Evolutionary conservation across 1,140 invertebrate genomes (phyloP).

Genomic region (Lanistes nyassanus): DNA sequence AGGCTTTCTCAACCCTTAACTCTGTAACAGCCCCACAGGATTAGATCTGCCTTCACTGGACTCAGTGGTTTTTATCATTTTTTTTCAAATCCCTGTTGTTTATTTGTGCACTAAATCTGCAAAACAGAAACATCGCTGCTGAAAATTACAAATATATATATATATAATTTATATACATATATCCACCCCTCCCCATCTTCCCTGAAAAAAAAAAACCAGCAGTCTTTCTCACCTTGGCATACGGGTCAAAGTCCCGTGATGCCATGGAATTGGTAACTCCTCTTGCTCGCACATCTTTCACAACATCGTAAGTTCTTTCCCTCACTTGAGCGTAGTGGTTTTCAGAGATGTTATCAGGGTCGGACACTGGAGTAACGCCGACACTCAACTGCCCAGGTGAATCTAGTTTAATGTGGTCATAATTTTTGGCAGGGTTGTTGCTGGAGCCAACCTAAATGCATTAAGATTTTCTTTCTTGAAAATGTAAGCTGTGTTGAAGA

Average conservation of each 20-base stretch:
- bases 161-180: too few species aligned
- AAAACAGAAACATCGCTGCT: too few species aligned
- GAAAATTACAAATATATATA: too few species aligned
- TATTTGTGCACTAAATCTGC: too few species aligned
- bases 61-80: neutral
- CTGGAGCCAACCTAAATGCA: neutral
- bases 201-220: too few species aligned
- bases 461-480: neutral
- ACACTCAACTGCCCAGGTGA: constrained; percentile 20
- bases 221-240: constrained; percentile 30
- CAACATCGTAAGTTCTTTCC: constrained; percentile 44
- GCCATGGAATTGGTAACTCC: constrained; percentile 3
- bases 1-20: too few species aligned
- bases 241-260: constrained; percentile 27
- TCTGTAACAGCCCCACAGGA: too few species aligned
- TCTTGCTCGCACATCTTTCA: constrained; percentile 35
- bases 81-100: neutral
- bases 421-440: constrained; percentile 25
- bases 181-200: too few species aligned
- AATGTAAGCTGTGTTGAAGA: too few species aligned
- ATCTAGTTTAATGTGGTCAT: constrained; percentile 41
- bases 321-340: constrained; percentile 42
- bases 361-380: constrained; percentile 25
- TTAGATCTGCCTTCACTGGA: too few species aligned
- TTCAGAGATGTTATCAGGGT: constrained; percentile 21